Evolutionary conservation across 1,140 invertebrate species (phyloP).

Genomic region (Drosophila melanogaster): Release_6_plus_ISO1_MT NT_033779.5:18033001-18033500

Average conservation of each 20-base stretch:
- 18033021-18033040: not conserved
- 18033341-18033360: not conserved
- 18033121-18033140: too few relatives aligned
- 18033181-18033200: too few relatives aligned
- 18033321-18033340: not conserved
- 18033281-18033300: too few relatives aligned
- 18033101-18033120: too few relatives aligned
- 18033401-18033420: constrained; percentile 37
- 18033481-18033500: constrained; percentile 33
- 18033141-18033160: too few relatives aligned
- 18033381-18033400: not conserved
- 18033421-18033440: constrained; percentile 50
- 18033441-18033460: constrained; percentile 32
- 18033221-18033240: too few relatives aligned
- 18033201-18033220: too few relatives aligned
- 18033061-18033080: too few relatives aligned
- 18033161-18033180: too few relatives aligned
- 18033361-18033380: constrained; percentile 2
- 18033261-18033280: too few relatives aligned
- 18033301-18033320: too few relatives aligned
- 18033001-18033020: not conserved
- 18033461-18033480: constrained; percentile 53
- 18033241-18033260: too few relatives aligned
- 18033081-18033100: not conserved
- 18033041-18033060: not conserved